A percentile compares a stretch with the other conserved stretches of the same genome.
phyloP scores from a whole-genome alignment of 2,797 vertebrate species.

The Bothrops alternatus region DNA sequence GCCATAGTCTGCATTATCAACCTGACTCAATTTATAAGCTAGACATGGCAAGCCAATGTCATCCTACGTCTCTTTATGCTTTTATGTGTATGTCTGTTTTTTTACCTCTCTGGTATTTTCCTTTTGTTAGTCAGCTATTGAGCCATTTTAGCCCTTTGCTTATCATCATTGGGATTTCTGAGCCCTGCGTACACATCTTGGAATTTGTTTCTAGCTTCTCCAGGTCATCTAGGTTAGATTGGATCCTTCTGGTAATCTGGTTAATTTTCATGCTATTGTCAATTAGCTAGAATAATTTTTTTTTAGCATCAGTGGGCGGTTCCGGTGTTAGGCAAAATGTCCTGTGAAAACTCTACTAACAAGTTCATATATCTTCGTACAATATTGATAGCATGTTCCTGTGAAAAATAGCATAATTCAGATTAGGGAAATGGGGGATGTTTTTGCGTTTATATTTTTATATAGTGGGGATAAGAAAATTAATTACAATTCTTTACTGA shows the following conservation, averaged over 20 bases:
- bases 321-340: slow-evolving; percentile 54
- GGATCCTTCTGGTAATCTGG: slow-evolving; percentile 15
- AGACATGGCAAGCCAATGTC: slow-evolving; percentile 66
- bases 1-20: slow-evolving; percentile 66
- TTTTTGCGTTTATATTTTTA: slow-evolving; percentile 68
- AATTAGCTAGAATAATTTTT: slow-evolving; percentile 57
- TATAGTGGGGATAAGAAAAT: slow-evolving; percentile 59
- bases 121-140: slow-evolving; percentile 48
- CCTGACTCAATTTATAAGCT: slow-evolving; percentile 65
- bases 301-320: slow-evolving; percentile 47
- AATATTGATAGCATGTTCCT: slow-evolving; percentile 60
- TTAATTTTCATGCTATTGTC: slow-evolving; percentile 36
- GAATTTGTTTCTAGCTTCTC: not conserved
- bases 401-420: slow-evolving; percentile 66
- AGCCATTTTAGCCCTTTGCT: slow-evolving; percentile 60
- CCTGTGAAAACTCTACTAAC: slow-evolving; percentile 54
- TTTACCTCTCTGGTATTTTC: slow-evolving; percentile 32
- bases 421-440: slow-evolving; percentile 33
- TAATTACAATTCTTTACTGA: slow-evolving; percentile 61
- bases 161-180: slow-evolving; percentile 19
- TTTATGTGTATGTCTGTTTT: slow-evolving; percentile 42
- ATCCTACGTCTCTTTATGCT: slow-evolving; percentile 52
- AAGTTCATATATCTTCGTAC: slow-evolving; percentile 55
- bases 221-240: not conserved
- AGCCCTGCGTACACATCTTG: slow-evolving; percentile 9